Base-by-base conservation (phyloP, 2,888 invertebrate species). In the Allolobophora icterica region DNA sequence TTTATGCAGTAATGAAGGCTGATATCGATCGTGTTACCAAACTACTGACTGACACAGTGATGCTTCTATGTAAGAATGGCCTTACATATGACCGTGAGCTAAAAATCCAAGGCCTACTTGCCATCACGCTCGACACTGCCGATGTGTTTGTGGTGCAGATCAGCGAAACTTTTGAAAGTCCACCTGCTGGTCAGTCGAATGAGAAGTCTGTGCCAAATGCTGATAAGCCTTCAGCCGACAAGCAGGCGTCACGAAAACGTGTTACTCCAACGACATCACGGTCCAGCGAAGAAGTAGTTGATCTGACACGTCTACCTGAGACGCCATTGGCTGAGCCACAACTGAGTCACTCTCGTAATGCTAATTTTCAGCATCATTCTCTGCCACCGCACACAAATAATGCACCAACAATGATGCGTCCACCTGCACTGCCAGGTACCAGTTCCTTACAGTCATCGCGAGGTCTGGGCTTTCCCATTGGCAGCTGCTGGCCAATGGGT, bases 71-170 rank as follows among this genome's bases (percentile, higher is more conserved):
- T 35, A 87, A 87, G 87, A 87, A 87, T 35, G 87, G 87, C 38
- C 87, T 87, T 35, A 87, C 87, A 21, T 87, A 87, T 8, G 87
- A 87, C 19, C 87, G 87, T 35, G 87, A 87, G 35, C 87, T 87
- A 3, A 87, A 87, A 38, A 38, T 87, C 19, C 87, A 87, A 87
- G 87, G 87, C 38, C 87, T 87, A 24, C 87, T 87, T 11, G 87
- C 87, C 87, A 24, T 87, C 87, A 87, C 87, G 30, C 34, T 87
- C 38, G 87, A 87, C 38, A 17, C 35, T 38, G 87, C 38, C 35
- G 87, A 87, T 17, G 38, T 87, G 21, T 87, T 87, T 87, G 87
- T 87, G 19, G 87, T 87, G 87, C 87, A 87, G 35, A 87, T 87
- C 35, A 87, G n/a, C 24, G 87, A 87, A 35, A 13, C 87, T 21